phyloP scores from a whole-genome alignment of 1,140 invertebrate species.

The Varroa destructor region DNA sequence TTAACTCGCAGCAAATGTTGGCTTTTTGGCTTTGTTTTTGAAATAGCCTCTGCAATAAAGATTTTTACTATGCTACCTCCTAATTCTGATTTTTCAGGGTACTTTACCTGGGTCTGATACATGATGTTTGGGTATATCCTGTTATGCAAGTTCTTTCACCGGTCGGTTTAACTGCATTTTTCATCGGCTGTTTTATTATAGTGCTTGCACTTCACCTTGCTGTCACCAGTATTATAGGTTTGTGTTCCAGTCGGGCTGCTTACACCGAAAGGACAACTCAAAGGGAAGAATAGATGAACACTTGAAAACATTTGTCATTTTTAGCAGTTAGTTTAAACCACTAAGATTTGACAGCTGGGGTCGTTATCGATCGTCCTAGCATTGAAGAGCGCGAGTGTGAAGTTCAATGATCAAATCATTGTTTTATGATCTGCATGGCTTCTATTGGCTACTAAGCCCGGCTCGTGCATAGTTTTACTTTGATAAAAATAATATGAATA shows the following conservation, averaged over 20 bases:
- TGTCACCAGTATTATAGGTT: not conserved
- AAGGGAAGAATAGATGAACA: too few relatives aligned
- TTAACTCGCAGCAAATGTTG: too few relatives aligned
- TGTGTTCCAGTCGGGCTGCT: not conserved
- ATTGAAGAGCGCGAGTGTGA: not conserved
- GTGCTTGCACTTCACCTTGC: not conserved
- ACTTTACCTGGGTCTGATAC: slow-evolving; percentile 35
- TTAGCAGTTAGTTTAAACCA: too few relatives aligned
- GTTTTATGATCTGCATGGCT: not conserved
- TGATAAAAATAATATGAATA: too few relatives aligned
- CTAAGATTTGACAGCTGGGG: not conserved
- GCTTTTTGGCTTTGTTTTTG: too few relatives aligned
- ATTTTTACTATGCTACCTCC: too few relatives aligned
- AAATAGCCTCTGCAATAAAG: too few relatives aligned
- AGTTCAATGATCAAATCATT: not conserved
- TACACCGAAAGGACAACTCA: too few relatives aligned
- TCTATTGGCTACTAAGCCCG: too few relatives aligned
- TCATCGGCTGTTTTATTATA: slow-evolving; percentile 46
- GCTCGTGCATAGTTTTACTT: too few relatives aligned
- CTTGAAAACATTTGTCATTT: too few relatives aligned
- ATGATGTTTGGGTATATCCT: slow-evolving; percentile 69
- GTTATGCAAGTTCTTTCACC: slow-evolving; percentile 58
- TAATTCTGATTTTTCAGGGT: slow-evolving; percentile 36
- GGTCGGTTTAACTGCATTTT: slow-evolving; percentile 56
- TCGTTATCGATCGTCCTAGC: not conserved